Evolutionary conservation across 2,113 vertebrate genomes (phyloP).

Genomic region (Leptocoma aspasia): DNA sequence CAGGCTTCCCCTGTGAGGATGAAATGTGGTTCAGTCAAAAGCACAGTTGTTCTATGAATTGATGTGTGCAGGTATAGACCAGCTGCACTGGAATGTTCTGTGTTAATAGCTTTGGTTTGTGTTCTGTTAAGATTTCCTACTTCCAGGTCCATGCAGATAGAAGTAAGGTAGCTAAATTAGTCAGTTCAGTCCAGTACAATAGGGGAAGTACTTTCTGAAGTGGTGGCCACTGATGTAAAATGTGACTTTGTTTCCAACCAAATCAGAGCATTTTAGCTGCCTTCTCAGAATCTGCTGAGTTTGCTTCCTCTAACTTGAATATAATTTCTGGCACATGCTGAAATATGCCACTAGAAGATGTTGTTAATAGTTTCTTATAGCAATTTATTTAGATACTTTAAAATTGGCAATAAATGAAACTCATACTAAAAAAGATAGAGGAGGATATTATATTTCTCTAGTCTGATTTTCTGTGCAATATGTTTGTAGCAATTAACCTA

Average conservation of each 20-base stretch:
- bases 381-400: background rate
- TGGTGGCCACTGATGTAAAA: background rate
- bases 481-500: background rate
- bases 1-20: background rate
- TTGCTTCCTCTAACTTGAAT: background rate
- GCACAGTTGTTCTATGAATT: background rate
- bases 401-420: background rate
- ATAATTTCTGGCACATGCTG: background rate
- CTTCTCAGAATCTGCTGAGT: background rate
- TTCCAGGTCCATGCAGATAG: background rate
- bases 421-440: background rate
- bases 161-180: background rate
- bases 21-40: background rate
- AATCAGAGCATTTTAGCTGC: background rate
- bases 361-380: background rate
- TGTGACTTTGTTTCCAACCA: background rate
- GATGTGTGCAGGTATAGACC: background rate
- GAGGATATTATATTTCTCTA: background rate
- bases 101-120: background rate
- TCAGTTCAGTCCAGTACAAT: background rate
- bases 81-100: background rate
- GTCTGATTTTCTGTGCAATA: background rate
- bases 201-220: background rate
- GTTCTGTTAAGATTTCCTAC: background rate
- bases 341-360: background rate